Evolutionary conservation across 2,113 vertebrate species (phyloP).

Genomic region (Vireo altiloquus): DNA sequence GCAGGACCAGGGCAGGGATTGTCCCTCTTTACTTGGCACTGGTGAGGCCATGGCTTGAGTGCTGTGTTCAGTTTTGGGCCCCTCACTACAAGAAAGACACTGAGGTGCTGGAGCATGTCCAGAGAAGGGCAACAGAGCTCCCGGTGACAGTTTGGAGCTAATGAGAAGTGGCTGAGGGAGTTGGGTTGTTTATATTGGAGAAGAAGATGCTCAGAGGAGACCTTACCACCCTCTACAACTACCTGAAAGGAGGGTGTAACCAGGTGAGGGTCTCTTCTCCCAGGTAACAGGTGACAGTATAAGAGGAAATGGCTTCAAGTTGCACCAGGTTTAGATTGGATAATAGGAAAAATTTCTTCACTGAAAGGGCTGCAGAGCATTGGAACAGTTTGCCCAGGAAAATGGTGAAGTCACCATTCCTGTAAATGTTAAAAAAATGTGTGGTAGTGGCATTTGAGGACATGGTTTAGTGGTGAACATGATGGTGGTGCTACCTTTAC

Average conservation of each 20-base stretch:
- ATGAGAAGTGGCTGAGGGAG: not conserved
- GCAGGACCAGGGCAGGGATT: not conserved
- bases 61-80: not conserved
- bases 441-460: not conserved
- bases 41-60: rapidly evolving
- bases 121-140: not conserved
- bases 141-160: not conserved
- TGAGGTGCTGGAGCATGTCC: not conserved
- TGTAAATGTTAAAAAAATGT: not conserved
- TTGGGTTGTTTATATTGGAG: not conserved
- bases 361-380: not conserved
- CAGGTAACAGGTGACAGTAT: not conserved
- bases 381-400: not conserved
- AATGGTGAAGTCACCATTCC: not conserved
- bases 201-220: not conserved
- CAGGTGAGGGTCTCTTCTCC: not conserved
- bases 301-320: not conserved
- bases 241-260: not conserved
- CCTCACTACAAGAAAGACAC: not conserved
- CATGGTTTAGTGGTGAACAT: not conserved
- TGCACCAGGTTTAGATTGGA: not conserved
- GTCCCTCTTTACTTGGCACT: not conserved
- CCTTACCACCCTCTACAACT: not conserved
- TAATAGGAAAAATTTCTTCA: not conserved
- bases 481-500: too few relatives aligned